Conservation (phyloP, 2,797 vertebrate genomes). For the Monodelphis domestica region DNA sequence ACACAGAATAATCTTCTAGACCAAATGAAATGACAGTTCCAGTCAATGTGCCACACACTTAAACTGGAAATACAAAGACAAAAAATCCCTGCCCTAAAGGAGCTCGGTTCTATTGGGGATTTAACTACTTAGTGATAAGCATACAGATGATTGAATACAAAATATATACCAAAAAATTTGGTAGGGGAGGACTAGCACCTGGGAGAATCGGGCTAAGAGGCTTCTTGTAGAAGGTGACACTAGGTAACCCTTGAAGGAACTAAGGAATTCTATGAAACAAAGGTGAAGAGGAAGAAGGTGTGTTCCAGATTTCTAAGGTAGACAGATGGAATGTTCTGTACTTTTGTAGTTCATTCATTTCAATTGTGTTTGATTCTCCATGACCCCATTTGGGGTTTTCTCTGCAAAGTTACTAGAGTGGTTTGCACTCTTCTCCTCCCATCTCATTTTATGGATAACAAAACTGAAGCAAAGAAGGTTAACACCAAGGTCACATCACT, state of each 20-base stretch:
- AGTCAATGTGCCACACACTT: not conserved
- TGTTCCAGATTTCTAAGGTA: no score
- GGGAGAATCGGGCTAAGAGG: no score
- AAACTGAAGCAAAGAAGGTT: no score
- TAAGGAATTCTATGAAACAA: not conserved
- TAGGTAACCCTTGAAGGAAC: not conserved
- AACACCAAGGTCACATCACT: no score
- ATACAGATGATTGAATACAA: not conserved
- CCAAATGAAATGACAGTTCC: not conserved
- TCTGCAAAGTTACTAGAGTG: no score
- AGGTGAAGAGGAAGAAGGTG: not conserved
- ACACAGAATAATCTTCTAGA: not conserved
- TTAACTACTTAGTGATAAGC: not conserved
- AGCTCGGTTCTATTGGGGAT: not conserved
- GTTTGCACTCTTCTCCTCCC: no score
- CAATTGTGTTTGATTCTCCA: no score
- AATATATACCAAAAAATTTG: not conserved
- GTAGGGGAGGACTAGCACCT: not conserved
- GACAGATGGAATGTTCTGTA: not conserved
- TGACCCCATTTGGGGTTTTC: no score
- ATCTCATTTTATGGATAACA: no score
- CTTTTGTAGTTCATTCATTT: no score
- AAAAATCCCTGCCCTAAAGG: not conserved
- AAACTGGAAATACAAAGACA: not conserved
- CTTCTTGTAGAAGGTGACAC: not conserved